Evolutionary conservation across 1,140 invertebrate genomes (phyloP).

Genomic region (Diabrotica undecimpunctata): DNA sequence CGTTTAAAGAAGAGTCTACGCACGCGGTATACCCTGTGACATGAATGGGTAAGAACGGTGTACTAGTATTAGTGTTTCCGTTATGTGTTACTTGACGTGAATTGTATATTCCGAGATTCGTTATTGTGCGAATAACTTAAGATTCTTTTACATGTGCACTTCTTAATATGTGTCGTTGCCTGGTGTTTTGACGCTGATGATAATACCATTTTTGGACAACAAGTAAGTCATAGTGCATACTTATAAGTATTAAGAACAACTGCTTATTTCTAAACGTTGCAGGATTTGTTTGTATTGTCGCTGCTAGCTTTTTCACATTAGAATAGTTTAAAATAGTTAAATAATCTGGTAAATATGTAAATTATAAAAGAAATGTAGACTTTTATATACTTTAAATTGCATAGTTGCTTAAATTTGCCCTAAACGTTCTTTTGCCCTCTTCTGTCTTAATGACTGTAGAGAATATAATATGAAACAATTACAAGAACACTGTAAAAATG

Average conservation of each 20-base stretch:
- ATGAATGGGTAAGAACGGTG: slow-evolving; percentile 18
- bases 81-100: slow-evolving; percentile 21
- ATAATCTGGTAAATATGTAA: no score
- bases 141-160: slow-evolving; percentile 4
- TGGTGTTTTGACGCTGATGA: slow-evolving; percentile 33
- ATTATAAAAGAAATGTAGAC: no score
- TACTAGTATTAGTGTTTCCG: slow-evolving; percentile 19
- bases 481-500: no score
- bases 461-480: no score
- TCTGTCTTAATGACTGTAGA: no score
- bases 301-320: no score
- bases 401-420: no score
- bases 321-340: no score
- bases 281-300: no score
- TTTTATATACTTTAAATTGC: no score
- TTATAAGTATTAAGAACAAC: neutral
- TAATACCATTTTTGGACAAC: slow-evolving; percentile 30
- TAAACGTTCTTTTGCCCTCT: no score
- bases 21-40: neutral
- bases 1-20: neutral
- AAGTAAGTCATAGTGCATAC: slow-evolving; percentile 24
- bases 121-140: slow-evolving; percentile 6
- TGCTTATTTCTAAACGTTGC: no score
- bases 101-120: neutral
- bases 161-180: slow-evolving; percentile 24